Base-by-base conservation (phyloP, 2,797 vertebrate species). In the Phylloscopus collybita region DNA sequence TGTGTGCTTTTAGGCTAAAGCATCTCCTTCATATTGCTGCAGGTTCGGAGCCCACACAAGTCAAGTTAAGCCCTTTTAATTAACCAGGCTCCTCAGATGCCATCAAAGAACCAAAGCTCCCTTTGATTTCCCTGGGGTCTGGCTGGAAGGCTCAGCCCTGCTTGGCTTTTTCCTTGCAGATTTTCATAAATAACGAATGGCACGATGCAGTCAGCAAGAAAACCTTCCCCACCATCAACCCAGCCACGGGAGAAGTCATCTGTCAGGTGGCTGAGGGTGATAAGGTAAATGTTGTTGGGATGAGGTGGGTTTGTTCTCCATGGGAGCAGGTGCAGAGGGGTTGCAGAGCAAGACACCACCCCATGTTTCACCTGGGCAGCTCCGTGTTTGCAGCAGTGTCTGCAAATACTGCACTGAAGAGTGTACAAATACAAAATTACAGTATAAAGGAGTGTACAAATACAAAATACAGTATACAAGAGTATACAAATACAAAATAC, bases 161-260 rank as follows among this genome's bases (percentile, higher is more conserved):
- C 56, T 69, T 40, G 76, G n/a, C 18, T 61, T 62, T 93, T 61
- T 61, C 13, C 0, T 64, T 94, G 40, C 97, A 99, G 99, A 98
- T 99, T 75, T 99, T 99, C 88, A 99, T 99, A 93, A 99, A 99
- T 94, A 99, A 99, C 3, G 98, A 99, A 61, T 99, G 99, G 99
- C 98, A 99, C 0, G 98, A 99, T 45, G 98, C 99, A 3, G 65
- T 95, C 65, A 99, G 98, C 91, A 98, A 98, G 96, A 99, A 98
- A 95, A 99, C 98, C 0, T 99, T 99, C 92, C 98, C 99, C 0
- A 98, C 99, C 4, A 71, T 99, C 97, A 99, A 99, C 88, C 99
- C 99, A 6, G 96, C 99, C 19, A 99, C 99, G 0, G 99, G 98
- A 50, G 99, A 99, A 64, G 97, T 99, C 80, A 99, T 99, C 97